A percentile compares a stretch with the other conserved stretches of the same genome.
phyloP scores from a whole-genome alignment of 2,888 invertebrate genomes.

The Abrostola triplasia region DNA sequence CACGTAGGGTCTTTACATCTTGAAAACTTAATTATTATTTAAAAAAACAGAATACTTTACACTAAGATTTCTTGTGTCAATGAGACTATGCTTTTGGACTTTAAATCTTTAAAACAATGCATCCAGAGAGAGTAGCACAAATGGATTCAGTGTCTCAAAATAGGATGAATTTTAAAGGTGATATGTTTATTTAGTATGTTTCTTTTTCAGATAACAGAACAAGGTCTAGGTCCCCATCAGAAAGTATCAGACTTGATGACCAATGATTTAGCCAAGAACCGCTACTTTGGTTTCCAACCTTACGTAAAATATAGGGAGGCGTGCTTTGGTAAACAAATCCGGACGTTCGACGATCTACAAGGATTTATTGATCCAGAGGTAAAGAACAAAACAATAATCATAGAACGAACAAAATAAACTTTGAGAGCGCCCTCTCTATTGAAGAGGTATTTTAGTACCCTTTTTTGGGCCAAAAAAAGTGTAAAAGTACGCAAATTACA shows the following conservation, averaged over 20 bases:
- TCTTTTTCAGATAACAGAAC: constrained; percentile 64
- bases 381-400: constrained; percentile 11
- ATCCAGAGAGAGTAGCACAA: too few relatives aligned
- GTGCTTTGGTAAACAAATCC: constrained; percentile 92
- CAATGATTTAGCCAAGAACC: constrained; percentile 78
- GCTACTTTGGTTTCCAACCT: constrained; percentile 95
- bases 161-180: too few relatives aligned
- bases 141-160: too few relatives aligned
- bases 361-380: constrained; percentile 67
- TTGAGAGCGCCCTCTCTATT: neutral
- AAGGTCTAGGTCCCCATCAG: constrained; percentile 66
- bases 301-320: constrained; percentile 95
- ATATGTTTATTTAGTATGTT: neutral
- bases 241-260: constrained; percentile 65
- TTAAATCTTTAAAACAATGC: too few relatives aligned
- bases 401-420: too few relatives aligned
- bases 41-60: neutral
- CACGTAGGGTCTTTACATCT: too few relatives aligned
- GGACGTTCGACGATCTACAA: constrained; percentile 71
- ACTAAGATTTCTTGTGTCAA: too few relatives aligned
- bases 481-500: too few relatives aligned
- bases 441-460: neutral
- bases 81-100: too few relatives aligned
- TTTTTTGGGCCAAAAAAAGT: too few relatives aligned
- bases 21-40: neutral